Conservation (phyloP, 2,113 vertebrate genomes). For the Tautogolabrus adspersus region DNA sequence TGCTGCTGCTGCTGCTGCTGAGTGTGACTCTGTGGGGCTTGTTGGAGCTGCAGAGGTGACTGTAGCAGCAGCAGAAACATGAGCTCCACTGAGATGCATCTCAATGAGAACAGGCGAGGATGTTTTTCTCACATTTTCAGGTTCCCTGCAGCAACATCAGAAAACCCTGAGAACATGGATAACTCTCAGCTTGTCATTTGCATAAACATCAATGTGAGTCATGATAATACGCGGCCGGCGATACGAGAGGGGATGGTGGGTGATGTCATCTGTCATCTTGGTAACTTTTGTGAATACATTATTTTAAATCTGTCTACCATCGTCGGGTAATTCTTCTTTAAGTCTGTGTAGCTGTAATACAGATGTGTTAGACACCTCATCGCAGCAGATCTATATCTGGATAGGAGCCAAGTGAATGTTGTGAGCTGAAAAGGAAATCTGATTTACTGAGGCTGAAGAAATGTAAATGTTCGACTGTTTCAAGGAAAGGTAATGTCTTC, state of each 20-base stretch:
- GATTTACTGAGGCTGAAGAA: too few relatives aligned
- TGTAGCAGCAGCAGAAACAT: slow-evolving; percentile 18
- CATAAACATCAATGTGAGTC: neutral
- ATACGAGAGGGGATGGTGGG: neutral
- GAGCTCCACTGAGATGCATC: slow-evolving; percentile 21
- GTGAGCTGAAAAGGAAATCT: too few relatives aligned
- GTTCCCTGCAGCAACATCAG: neutral
- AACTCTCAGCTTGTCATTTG: neutral
- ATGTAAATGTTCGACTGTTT: too few relatives aligned
- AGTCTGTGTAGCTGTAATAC: too few relatives aligned
- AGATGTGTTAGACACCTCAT: too few relatives aligned
- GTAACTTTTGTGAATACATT: too few relatives aligned
- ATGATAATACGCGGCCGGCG: neutral
- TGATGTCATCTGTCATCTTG: neutral
- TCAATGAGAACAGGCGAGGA: slow-evolving; percentile 33
- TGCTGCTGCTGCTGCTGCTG: slow-evolving; percentile 8
- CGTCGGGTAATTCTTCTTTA: too few relatives aligned
- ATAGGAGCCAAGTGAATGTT: too few relatives aligned
- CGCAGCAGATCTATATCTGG: too few relatives aligned
- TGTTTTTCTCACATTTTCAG: slow-evolving; percentile 18
- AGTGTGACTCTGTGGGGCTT: slow-evolving; percentile 17
- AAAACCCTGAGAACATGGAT: neutral
- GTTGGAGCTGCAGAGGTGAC: slow-evolving; percentile 32
- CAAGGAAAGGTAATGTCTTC: too few relatives aligned
- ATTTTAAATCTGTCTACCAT: too few relatives aligned